These are phyloP conservation scores for Yasuhikotakia modesta DNA, from an alignment of 2,797 vertebrate genomes.

Conservation along the genomic window DNA sequence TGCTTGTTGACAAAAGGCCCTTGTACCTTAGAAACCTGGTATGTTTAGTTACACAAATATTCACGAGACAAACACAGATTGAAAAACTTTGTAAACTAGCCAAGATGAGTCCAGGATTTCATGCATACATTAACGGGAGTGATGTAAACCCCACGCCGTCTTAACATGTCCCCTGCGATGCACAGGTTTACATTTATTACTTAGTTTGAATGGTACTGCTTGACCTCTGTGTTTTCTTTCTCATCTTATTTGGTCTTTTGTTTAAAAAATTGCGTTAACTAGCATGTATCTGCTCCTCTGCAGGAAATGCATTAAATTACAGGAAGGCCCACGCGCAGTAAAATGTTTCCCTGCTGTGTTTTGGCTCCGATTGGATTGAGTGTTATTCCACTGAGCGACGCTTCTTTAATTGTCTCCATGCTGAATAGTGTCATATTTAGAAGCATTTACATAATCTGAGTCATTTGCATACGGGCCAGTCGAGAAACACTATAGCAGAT, in stretches of 20 bases:
- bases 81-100: neutral
- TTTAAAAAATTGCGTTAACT: neutral
- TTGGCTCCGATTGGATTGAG: slow-evolving; percentile 36
- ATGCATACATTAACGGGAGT: neutral
- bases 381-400: slow-evolving; percentile 28
- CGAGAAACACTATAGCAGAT: slow-evolving; percentile 24
- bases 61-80: neutral
- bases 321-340: slow-evolving; percentile 9
- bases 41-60: neutral
- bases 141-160: neutral
- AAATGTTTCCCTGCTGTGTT: slow-evolving; percentile 20
- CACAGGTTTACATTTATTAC: neutral
- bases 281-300: slow-evolving; percentile 1
- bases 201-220: slow-evolving; percentile 1
- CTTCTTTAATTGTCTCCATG: slow-evolving; percentile 53
- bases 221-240: slow-evolving; percentile 10
- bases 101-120: neutral
- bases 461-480: slow-evolving; percentile 46
- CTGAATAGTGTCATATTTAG: slow-evolving; percentile 58
- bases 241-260: neutral
- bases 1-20: neutral
- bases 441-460: slow-evolving; percentile 55
- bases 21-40: neutral
- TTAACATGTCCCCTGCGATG: neutral
- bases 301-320: slow-evolving; percentile 30